Percentiles rank a stretch among this genome's conserved stretches.
phyloP scores from a whole-genome alignment of 1,140 invertebrate species.

The Caligus rogercresseyi region DNA sequence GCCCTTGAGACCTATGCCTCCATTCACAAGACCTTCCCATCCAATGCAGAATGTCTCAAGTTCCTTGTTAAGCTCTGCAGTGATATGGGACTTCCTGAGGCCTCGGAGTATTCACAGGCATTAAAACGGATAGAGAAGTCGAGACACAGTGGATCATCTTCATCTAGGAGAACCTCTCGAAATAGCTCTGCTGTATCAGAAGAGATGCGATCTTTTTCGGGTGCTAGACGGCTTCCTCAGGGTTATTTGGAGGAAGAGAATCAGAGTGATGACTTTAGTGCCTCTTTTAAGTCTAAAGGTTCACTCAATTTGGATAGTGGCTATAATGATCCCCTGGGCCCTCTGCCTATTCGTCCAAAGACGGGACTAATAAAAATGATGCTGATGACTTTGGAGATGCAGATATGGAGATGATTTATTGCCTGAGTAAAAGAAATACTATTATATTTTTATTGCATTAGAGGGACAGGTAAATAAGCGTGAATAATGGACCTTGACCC shows the following conservation, averaged over 20 bases:
- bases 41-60: slow-evolving; percentile 67
- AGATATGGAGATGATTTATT: slow-evolving; percentile 61
- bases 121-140: slow-evolving; percentile 62
- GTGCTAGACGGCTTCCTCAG: neutral
- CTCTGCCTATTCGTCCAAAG: slow-evolving; percentile 49
- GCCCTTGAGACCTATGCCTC: slow-evolving; percentile 56
- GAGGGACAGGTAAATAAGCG: no score
- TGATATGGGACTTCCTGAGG: slow-evolving; percentile 63
- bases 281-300: neutral
- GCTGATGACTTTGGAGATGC: slow-evolving; percentile 64
- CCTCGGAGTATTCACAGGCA: slow-evolving; percentile 53
- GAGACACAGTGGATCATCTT: slow-evolving; percentile 29
- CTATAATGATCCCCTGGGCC: slow-evolving; percentile 56
- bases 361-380: slow-evolving; percentile 42
- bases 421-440: slow-evolving; percentile 40
- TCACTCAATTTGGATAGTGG: slow-evolving; percentile 33
- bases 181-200: slow-evolving; percentile 3
- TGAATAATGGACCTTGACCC: no score
- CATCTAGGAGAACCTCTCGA: slow-evolving; percentile 9
- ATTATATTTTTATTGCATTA: no score
- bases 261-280: neutral
- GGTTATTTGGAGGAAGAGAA: neutral
- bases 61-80: slow-evolving; percentile 60
- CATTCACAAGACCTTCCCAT: slow-evolving; percentile 57
- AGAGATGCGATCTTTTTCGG: neutral